Conservation (phyloP, 2,797 vertebrate genomes). For the Chaetodon trifasciatus region DNA sequence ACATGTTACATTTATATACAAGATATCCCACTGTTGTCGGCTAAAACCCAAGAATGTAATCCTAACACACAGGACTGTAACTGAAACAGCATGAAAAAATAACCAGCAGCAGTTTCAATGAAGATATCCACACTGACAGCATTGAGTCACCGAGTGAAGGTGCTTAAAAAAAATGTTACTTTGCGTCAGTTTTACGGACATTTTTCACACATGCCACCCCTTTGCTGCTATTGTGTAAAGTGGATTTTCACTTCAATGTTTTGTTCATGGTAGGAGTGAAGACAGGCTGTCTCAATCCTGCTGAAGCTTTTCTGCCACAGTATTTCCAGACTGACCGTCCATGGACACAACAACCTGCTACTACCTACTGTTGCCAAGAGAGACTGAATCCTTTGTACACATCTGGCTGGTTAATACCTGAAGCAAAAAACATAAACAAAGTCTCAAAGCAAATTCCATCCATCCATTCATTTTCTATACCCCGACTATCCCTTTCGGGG, state of each 20-base stretch:
- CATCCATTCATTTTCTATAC: too few species aligned
- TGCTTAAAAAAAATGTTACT: constrained; percentile 3
- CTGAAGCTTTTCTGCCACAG: background rate
- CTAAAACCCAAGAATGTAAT: background rate
- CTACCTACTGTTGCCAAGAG: constrained; percentile 9
- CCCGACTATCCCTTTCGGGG: too few species aligned
- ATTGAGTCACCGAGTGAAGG: constrained; percentile 16
- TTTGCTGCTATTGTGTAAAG: constrained; percentile 3
- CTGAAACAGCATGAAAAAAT: constrained; percentile 25
- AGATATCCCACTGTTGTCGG: background rate
- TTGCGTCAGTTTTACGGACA: background rate
- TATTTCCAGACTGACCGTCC: background rate
- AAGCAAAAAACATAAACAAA: background rate
- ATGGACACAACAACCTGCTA: background rate
- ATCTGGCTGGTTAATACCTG: constrained; percentile 1
- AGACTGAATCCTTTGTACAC: constrained; percentile 1
- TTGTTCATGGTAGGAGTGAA: background rate
- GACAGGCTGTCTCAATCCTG: constrained; percentile 11
- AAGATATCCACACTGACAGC: constrained; percentile 38
- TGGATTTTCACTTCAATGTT: background rate
- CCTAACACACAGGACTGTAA: background rate
- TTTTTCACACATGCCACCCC: constrained; percentile 4
- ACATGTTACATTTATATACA: background rate
- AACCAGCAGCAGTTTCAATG: constrained; percentile 10
- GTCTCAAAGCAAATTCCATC: background rate